Percentiles rank a stretch among this genome's conserved stretches.
phyloP scores from a whole-genome alignment of 2,888 invertebrate species.

The Tiliacea aurago region DNA sequence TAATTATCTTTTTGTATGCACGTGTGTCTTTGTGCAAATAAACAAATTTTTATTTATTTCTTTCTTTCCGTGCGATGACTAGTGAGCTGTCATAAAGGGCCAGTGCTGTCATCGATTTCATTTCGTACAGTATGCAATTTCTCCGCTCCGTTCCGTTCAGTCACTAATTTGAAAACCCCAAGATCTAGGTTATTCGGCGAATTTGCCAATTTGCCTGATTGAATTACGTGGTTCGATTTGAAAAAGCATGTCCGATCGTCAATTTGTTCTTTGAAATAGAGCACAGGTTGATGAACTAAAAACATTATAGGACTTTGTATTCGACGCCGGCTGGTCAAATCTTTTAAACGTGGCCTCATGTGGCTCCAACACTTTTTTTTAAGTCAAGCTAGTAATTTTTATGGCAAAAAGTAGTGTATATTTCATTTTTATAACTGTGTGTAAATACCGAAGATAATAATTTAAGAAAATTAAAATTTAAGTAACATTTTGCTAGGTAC shows the following conservation, averaged over 20 bases:
- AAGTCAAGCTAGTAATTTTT: background rate
- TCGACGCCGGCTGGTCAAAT: background rate
- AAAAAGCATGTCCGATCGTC: slow-evolving; percentile 11
- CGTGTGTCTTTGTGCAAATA: too few relatives aligned
- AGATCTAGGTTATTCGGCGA: slow-evolving; percentile 21
- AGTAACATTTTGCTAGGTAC: too few relatives aligned
- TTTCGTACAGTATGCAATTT: background rate
- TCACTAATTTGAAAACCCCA: slow-evolving; percentile 21
- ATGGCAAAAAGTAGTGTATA: background rate
- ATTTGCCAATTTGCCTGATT: slow-evolving; percentile 41
- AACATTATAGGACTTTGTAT: background rate
- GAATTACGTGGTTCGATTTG: slow-evolving; percentile 30
- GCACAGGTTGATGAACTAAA: slow-evolving; percentile 6
- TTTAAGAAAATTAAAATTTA: too few relatives aligned
- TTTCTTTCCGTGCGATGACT: background rate
- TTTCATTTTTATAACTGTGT: background rate
- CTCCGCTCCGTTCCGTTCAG: background rate
- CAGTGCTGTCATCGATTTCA: slow-evolving; percentile 5
- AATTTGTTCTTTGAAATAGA: slow-evolving; percentile 20
- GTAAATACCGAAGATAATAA: background rate
- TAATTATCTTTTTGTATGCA: too few relatives aligned
- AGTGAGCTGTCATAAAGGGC: slow-evolving; percentile 14
- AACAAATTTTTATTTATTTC: too few relatives aligned
- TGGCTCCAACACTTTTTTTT: background rate
- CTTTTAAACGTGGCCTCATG: background rate